These are phyloP conservation scores for Chitala chitala DNA, from an alignment of 2,113 vertebrate species.

Conservation along the genomic window DNA sequence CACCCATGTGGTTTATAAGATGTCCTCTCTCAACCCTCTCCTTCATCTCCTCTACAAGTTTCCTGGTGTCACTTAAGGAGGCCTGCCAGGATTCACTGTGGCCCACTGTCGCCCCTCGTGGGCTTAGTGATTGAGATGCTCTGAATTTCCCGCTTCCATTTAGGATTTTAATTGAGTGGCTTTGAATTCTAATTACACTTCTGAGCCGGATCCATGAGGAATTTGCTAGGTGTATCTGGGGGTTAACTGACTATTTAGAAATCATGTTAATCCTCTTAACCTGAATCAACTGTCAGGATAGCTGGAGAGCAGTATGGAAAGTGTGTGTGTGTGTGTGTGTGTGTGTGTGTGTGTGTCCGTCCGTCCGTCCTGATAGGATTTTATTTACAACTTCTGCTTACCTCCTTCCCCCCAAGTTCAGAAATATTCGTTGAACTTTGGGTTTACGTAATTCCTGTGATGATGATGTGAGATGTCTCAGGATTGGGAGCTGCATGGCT, in stretches of 20 bases:
- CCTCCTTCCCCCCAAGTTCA: too few relatives aligned
- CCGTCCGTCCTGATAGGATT: too few relatives aligned
- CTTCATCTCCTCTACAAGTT: neutral
- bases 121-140: neutral
- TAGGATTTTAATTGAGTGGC: constrained; percentile 10
- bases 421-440: too few relatives aligned
- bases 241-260: constrained; percentile 34
- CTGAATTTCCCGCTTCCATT: neutral
- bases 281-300: constrained; percentile 23
- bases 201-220: neutral
- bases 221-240: neutral
- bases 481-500: too few relatives aligned
- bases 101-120: neutral
- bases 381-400: too few relatives aligned
- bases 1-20: too few relatives aligned
- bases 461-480: too few relatives aligned
- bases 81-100: neutral
- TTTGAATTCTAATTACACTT: constrained; percentile 17
- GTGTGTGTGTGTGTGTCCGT: neutral
- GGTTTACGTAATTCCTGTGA: too few relatives aligned
- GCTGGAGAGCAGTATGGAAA: neutral
- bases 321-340: neutral
- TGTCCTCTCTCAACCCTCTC: neutral
- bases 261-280: constrained; percentile 32
- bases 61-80: neutral